These are phyloP conservation scores for Cheilosia soror DNA, from an alignment of 2,888 invertebrate genomes.

Conservation along the genomic window DNA sequence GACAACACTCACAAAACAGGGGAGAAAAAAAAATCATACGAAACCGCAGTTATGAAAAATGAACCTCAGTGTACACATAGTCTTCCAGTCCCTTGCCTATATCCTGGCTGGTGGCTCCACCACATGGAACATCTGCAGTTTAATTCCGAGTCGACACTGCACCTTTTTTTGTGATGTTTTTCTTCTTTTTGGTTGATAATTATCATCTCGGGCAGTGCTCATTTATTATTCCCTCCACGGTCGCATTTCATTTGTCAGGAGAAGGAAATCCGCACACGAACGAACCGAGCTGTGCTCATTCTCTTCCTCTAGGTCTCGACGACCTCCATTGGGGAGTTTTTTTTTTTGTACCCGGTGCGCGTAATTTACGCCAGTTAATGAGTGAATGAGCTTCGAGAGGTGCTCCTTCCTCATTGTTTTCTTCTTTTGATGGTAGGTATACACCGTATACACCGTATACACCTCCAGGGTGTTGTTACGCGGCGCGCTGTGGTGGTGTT, in stretches of 20 bases:
- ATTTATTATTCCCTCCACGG: conserved; percentile 75
- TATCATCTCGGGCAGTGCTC: conserved; percentile 70
- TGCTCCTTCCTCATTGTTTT: conserved; percentile 4
- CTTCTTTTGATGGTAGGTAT: background rate
- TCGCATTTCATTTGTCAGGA: conserved; percentile 73
- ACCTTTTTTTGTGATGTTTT: conserved; percentile 27
- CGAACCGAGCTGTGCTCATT: background rate
- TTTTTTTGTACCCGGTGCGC: conserved; percentile 35
- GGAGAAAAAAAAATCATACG: conserved; percentile 17
- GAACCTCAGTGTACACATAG: conserved; percentile 15
- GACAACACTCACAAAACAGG: conserved; percentile 19
- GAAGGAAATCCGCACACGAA: conserved; percentile 73
- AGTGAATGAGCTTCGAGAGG: conserved; percentile 69
- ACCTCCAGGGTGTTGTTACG: conserved; percentile 38
- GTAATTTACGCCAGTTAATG: conserved; percentile 75
- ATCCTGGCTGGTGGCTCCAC: conserved; percentile 1
- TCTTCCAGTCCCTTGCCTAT: too few relatives aligned
- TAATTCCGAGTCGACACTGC: conserved; percentile 60
- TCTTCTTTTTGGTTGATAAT: conserved; percentile 63
- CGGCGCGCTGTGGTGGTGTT: conserved; percentile 3
- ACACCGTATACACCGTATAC: background rate
- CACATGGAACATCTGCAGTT: conserved; percentile 69
- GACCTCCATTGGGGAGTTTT: background rate
- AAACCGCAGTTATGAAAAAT: conserved; percentile 74
- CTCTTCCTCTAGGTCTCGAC: background rate